Evolutionary conservation across 2,797 vertebrate genomes (phyloP), one percentile per base, ranked within the genome.

Genomic region (Tachyglossus aculeatus): DNA sequence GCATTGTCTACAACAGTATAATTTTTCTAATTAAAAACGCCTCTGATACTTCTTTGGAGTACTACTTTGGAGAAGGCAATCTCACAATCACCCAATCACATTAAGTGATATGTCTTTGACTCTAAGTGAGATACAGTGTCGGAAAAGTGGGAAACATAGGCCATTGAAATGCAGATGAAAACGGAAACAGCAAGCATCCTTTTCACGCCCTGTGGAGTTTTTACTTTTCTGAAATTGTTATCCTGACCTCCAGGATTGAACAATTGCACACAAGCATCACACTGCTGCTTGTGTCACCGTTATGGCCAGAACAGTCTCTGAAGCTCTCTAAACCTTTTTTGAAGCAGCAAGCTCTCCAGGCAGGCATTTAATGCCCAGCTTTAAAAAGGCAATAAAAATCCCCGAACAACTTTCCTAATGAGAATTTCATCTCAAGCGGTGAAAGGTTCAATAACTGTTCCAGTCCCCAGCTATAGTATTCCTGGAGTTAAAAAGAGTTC

Each of bases 21-120:
- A 21, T 5, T 62, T 78, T 77, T 73, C 69, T 2, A 7, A 43
- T 59, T 9, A 4, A 71, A 59, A 48, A 18, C 41, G 37, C 16
- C 18, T 8, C 43, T 33, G 36, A 22, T 57, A 65, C 70, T 65
- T 66, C 70, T 65, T 66, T 62, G 58, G 66, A 50, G 18, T 65
- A 44, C 27, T 58, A n/a, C 5, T 61, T 56, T 21, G 19, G 19
- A 21, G n/a, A 71, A 9, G 65, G 9, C n/a, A n/a, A n/a, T n/a
- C 37, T 51, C 37, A 38, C 45, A 70, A 67, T 63, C 47, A 41
- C n/a, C n/a, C 11, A 41, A 3, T 39, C 54, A 5, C 22, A 4
- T 22, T 58, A 44, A 63, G 32, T 27, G 44, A 43, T 58, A 15
- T 36, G 4, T 18, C 2, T 45, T 31, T 68, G 16, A 1, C 2